These are phyloP conservation scores for Alectoris magna DNA, from an alignment of 2,797 vertebrate genomes.

Conservation along the genomic window DNA sequence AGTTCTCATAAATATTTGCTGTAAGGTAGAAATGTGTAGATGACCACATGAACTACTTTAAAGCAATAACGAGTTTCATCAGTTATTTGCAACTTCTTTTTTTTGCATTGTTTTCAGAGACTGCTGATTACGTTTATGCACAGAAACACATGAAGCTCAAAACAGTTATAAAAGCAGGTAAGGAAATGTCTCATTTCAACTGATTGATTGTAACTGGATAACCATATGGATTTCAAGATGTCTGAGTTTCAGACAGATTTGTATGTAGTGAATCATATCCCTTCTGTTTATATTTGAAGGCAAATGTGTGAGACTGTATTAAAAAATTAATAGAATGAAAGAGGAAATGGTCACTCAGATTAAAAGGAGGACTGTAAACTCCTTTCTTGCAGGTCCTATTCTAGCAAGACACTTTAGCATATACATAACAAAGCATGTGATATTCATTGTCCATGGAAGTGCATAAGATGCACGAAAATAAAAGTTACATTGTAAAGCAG, in stretches of 20 bases:
- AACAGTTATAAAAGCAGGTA: background rate
- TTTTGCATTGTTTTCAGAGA: background rate
- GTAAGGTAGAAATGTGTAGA: background rate
- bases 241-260: background rate
- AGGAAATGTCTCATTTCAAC: background rate
- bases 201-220: rapidly evolving
- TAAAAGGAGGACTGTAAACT: background rate
- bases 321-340: background rate
- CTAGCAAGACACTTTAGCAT: background rate
- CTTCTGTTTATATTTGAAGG: background rate
- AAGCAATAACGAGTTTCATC: background rate
- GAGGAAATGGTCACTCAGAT: background rate
- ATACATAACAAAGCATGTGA: background rate
- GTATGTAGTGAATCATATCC: background rate
- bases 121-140: background rate
- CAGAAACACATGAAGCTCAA: background rate
- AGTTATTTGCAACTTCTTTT: background rate
- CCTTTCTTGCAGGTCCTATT: background rate
- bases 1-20: background rate
- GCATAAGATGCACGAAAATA: background rate
- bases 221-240: background rate
- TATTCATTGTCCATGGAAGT: background rate
- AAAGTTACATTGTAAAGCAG: background rate
- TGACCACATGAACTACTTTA: background rate
- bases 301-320: background rate